Percentiles rank a stretch among this genome's conserved stretches.
phyloP scores from a whole-genome alignment of 2,113 vertebrate species.

The Zosterops pallidus region DNA sequence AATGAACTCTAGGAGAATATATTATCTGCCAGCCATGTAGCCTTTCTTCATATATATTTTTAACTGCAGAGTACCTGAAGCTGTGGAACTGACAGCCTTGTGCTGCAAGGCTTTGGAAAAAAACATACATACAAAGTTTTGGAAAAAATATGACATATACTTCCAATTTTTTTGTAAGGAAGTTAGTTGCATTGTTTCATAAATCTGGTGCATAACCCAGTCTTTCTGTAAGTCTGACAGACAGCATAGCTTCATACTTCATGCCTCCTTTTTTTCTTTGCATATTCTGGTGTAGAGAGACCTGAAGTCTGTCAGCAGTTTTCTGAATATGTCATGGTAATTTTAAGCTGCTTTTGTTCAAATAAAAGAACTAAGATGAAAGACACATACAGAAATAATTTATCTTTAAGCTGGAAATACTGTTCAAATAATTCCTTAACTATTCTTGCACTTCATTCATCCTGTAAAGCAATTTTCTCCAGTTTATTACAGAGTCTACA shows the following conservation, averaged over 20 bases:
- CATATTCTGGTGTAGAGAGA: background rate
- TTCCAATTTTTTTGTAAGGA: background rate
- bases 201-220: background rate
- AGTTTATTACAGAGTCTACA: background rate
- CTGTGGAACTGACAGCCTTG: background rate
- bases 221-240: background rate
- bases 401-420: conserved; percentile 15
- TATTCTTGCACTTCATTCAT: background rate
- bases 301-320: background rate
- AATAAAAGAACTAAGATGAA: conserved; percentile 29
- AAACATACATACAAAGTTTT: background rate
- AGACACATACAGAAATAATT: background rate
- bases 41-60: background rate
- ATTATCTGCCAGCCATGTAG: background rate
- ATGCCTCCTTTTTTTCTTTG: background rate
- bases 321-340: background rate
- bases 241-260: background rate
- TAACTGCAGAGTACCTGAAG: background rate
- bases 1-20: background rate
- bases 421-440: conserved; percentile 29
- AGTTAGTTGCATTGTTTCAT: background rate
- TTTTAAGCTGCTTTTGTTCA: conserved; percentile 27
- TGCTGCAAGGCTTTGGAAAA: background rate
- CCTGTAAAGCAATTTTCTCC: conserved; percentile 6
- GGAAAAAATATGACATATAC: background rate